Evolutionary conservation across 2,888 invertebrate genomes (phyloP), one percentile per base, ranked within the genome.

Genomic region (Ophion obscuratus): DNA sequence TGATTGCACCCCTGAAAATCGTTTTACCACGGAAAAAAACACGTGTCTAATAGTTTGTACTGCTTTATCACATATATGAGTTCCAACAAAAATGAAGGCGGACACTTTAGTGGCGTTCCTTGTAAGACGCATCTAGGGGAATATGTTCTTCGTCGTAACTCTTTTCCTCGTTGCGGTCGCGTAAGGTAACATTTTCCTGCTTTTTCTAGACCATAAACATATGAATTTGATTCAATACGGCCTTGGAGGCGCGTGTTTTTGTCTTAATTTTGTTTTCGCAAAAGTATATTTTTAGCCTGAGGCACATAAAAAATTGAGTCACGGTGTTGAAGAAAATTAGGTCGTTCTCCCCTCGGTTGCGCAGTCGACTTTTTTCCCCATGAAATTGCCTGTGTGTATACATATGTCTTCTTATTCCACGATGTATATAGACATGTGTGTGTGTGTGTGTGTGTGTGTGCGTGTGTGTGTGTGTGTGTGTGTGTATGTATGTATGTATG

Each of bases 241-340:
- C 62, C 0, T 20, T 57, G 20, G 17, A 5, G 61, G 14, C 59
- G 24, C 10, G 36, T 44, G 5, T n/a, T 62, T 74, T 81, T 44
- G 20, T 36, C 64, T 68, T 70, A 10, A 59, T 31, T 47, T 74
- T 31, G n/a, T 24, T 76, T 59, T 59, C 57, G 47, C 17, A 17
- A 11, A 47, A 61, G 76, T 68, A 78, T 53, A 59, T 64, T 77
- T 66, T 68, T 40, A 27, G 77, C 61, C 77, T 1, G 75, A 61
- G 77, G 81, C 73, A 74, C 57, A 40, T n/a, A 62, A 74, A 73
- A 82, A 75, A 85, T 82, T 53, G 85, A 82, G 64, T 76, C 79
- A 82, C 66, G 76, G 66, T 47, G 74, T 71, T 71, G n/a, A 36
- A 82, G 66, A 70, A 80, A 75, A 85, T 79, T 75, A 27, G 85